Percentiles rank a stretch among this genome's conserved stretches.
Conservation (phyloP, 2,113 vertebrate species). For the Megatriorchis doriae region DNA sequence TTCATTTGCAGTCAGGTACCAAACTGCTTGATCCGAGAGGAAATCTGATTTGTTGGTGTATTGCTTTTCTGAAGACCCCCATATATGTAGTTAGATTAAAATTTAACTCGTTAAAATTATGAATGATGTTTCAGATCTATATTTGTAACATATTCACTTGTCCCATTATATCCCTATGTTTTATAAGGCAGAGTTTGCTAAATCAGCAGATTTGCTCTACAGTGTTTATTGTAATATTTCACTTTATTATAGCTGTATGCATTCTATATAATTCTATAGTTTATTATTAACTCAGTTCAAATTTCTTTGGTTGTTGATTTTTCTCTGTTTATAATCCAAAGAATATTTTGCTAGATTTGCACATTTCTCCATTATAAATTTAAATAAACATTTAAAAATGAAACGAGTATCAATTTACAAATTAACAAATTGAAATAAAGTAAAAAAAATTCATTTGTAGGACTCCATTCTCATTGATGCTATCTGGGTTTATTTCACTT, state of each 20-base stretch:
- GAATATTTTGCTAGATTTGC: constrained; percentile 80
- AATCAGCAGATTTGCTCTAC: constrained; percentile 54
- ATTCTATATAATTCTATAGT: constrained; percentile 57
- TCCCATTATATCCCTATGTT: constrained; percentile 38
- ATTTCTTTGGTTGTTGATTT: constrained; percentile 61
- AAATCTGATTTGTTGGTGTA: neutral
- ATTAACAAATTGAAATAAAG: constrained; percentile 56
- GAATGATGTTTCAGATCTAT: constrained; percentile 11
- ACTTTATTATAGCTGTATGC: constrained; percentile 52
- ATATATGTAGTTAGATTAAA: constrained; percentile 32
- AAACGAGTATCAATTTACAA: constrained; percentile 32
- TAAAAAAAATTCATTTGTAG: constrained; percentile 13
- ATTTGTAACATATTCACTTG: constrained; percentile 15
- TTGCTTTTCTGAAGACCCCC: constrained; percentile 5
- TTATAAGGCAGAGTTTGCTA: constrained; percentile 47
- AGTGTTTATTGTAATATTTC: constrained; percentile 58
- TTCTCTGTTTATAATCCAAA: constrained; percentile 76
- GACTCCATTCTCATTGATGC: constrained; percentile 29
- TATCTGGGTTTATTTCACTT: constrained; percentile 42
- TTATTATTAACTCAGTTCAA: constrained; percentile 54
- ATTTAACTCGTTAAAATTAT: constrained; percentile 25
- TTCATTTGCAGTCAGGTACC: constrained; percentile 17
- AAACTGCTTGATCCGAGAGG: neutral
- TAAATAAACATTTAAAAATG: constrained; percentile 38
- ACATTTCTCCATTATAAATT: constrained; percentile 71